Base-by-base conservation (phyloP, 2,113 vertebrate genomes). In the Tragelaphus buxtoni region DNA sequence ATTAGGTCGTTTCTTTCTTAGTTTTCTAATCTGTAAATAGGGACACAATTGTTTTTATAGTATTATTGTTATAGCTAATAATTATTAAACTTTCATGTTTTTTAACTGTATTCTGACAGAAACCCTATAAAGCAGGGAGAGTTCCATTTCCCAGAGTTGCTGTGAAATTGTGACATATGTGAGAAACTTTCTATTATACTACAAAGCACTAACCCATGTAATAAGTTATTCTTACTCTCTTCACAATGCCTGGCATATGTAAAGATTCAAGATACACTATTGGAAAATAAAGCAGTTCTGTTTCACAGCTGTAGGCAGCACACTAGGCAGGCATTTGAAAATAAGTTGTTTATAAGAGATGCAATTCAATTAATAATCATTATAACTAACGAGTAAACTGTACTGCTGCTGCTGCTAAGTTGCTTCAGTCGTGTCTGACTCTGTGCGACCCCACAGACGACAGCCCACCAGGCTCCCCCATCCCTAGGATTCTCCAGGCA, bases 391-490 rank as follows among this genome's bases (percentile, higher is more conserved):
- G 45, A 49, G 16, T 14, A 58, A 58, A 42, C 20, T 72, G 35
- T 65, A 18, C 61, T 61, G 28, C 32, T n/a, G 16, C 61, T 65
- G 18, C 61, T 63, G 61, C 61, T 63, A 63, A 63, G 61, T 9
- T 0, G 0, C 61, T 8, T 63, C 61, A 5, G n/a, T 69, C 9
- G 2, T 69, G 63, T 10, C 17, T 0, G 0, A 35, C n/a, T 20
- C 63, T 35, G 63, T 65, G 63, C 1, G 4, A 65, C n/a, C n/a
- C 16, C 32, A 9, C 20, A 2, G 63, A 35, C 0, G 17, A 17
- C 32, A 69, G 17, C 63, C 63, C 63, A 35, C 17, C 63, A 69
- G 63, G 63, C 63, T 69, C 63, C 9, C 8, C 9, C 42, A n/a
- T n/a, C n/a, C n/a, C n/a, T 10, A 17, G n/a, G 2, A 5, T 69